phyloP scores from a whole-genome alignment of 2,113 vertebrate genomes.

The Himantopus leucocephalus region DNA sequence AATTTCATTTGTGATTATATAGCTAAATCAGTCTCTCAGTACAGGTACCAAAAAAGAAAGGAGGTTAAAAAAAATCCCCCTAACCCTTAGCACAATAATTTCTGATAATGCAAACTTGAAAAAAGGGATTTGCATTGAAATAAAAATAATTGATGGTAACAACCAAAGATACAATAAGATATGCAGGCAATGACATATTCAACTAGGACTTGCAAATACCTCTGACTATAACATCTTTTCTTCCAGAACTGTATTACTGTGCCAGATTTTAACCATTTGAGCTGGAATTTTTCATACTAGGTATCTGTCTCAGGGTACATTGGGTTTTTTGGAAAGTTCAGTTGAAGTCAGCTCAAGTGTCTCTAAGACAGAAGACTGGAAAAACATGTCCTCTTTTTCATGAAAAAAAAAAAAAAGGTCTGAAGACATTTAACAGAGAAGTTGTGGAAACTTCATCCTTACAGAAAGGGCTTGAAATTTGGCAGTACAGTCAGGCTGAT shows the following conservation, averaged over 20 bases:
- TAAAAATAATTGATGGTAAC: not conserved
- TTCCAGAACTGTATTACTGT: not conserved
- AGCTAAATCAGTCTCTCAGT: conserved; percentile 8
- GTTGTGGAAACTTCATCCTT: not conserved
- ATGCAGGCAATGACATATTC: not conserved
- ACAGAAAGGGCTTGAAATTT: not conserved
- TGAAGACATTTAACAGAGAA: conserved; percentile 21
- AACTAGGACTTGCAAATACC: not conserved
- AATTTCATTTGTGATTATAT: conserved; percentile 27
- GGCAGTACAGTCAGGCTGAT: not conserved
- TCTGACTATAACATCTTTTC: not conserved
- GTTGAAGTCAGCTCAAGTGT: not conserved
- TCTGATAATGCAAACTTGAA: not conserved
- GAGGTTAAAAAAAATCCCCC: not conserved
- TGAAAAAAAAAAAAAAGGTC: not conserved
- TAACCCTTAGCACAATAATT: not conserved
- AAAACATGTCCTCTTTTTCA: not conserved
- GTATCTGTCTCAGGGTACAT: not conserved
- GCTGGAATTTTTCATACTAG: not conserved
- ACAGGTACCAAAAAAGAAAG: not conserved
- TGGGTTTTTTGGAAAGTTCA: not conserved
- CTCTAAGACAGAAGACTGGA: not conserved
- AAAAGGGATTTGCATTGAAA: not conserved
- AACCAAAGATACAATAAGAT: not conserved
- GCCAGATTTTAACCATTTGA: conserved; percentile 16